phyloP scores from a whole-genome alignment of 2,888 invertebrate species.

The Eubasilissa splendida region DNA sequence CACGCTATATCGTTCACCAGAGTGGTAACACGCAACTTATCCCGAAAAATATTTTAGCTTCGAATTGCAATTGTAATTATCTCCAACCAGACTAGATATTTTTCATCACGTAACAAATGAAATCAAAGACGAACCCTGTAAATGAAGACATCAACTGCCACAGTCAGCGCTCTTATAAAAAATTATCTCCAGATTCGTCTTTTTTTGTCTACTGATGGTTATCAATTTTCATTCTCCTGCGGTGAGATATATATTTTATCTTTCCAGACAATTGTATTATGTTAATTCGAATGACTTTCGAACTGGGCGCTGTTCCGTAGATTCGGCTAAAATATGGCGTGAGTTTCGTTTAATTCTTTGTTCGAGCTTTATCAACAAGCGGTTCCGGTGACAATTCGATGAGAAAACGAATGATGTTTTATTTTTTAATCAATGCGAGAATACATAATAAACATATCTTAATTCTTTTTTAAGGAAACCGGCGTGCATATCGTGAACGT shows the following conservation, averaged over 20 bases:
- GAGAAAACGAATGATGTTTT: too few relatives aligned
- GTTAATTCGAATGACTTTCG: conserved; percentile 27
- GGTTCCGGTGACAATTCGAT: not conserved
- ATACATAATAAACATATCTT: too few relatives aligned
- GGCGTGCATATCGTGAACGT: too few relatives aligned
- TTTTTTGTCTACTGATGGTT: not conserved
- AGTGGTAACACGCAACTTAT: too few relatives aligned
- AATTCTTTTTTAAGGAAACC: too few relatives aligned
- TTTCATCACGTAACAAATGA: too few relatives aligned
- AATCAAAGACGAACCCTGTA: not conserved
- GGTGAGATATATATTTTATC: conserved; percentile 7
- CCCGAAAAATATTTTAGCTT: too few relatives aligned
- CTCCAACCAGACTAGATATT: too few relatives aligned
- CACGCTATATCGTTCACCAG: too few relatives aligned
- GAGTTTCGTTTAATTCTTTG: conserved; percentile 9
- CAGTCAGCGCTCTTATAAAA: not conserved
- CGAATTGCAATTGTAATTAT: too few relatives aligned
- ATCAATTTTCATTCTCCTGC: conserved; percentile 4
- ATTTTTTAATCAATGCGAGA: too few relatives aligned
- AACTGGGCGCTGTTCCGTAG: conserved; percentile 11
- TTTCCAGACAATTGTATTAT: conserved; percentile 25
- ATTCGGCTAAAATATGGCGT: not conserved
- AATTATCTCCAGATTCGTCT: not conserved
- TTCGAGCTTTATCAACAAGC: conserved; percentile 5
- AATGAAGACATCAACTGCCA: not conserved